Evolutionary conservation across 2,797 vertebrate species (phyloP), one percentile per base, ranked within the genome.

Genomic region (Acridotheres tristis): DNA sequence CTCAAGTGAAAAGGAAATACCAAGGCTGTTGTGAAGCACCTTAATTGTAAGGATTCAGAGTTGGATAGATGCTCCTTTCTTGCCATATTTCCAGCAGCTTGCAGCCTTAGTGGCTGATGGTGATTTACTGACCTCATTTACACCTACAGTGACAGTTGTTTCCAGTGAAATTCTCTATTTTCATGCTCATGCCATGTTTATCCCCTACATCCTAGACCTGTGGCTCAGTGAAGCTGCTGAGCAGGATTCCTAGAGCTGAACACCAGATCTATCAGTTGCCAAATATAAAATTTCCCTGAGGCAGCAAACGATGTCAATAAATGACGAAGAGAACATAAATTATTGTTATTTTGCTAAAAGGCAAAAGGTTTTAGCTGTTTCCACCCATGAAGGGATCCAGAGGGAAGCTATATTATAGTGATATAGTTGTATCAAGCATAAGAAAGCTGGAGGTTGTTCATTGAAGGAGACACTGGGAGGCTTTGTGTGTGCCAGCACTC

Each of bases 1-100:
- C 87, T 38, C 38, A 88, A 85, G 58, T 75, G 51, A 76, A 93
- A 95, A 76, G 83, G 69, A 90, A 94, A 94, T 84, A 45, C 62
- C 83, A 75, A 15, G 12, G 71, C 32, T 78, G 34, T 12, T 45
- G 54, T 47, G 50, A 91, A 72, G 66, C 47, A 54, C 51, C 55
- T 73, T 59, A 76, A 59, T 88, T 86, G 40, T 10, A 63, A 65
- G 55, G 71, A 81, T 38, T 76, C n/a, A 13, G 68, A 78, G n/a
- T 3, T 67, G 71, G 29, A 69, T 26, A 72, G 23, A 80, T 73
- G 51, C 16, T 89, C 81, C 22, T 61, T 91, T 83, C 67, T 82
- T 65, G 57, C 50, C 7, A 0, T 20, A 7, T 54, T 85, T 80
- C 62, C 66, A 83, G 65, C 67, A 84, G 45, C 32, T 65, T 61